Base-by-base conservation (phyloP, 2,888 invertebrate genomes). In the Heliconius cydno region DNA sequence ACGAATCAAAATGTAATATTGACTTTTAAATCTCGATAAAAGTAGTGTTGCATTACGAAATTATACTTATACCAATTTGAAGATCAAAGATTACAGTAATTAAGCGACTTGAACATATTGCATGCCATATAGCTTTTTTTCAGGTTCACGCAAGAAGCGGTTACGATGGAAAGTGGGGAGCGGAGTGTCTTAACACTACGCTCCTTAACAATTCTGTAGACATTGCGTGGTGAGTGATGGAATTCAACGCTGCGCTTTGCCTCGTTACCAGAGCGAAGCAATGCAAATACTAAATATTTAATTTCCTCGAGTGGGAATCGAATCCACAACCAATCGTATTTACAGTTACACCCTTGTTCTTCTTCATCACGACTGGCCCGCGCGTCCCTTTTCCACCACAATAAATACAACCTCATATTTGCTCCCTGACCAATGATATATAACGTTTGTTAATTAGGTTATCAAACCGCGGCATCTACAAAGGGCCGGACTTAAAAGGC, bases 391-490 rank as follows among this genome's bases (percentile, higher is more conserved):
- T 79, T 77, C 78, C 80, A 75, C 79, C 68, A 78, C 90, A 90
- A 92, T 91, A 92, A 92, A 92, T 91, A 90, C 90, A 90, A 88
- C 86, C 88, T 89, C 85, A 87, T 94, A 91, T 93, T 93, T 93
- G 90, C 90, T 89, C 88, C 86, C 88, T 87, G 85, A 83, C 87
- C 90, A 90, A 88, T 92, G 92, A 92, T 91, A 91, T 91, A 94
- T 90, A 92, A 92, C 91, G 90, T 94, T 93, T 91, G 93, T 94
- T 94, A 95, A 95, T 94, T 94, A 94, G 94, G 93, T 95, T 94
- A 95, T 94, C 94, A 92, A 84, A 80, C 82, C 80, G 89, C 95
- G 95, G 95, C 91, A 94, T 94, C 94, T 90, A 88, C 92, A 94
- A 94, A 94, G 91, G 90, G 87, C 87, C 80, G 78, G 82, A 84